Conservation (phyloP, 2,113 vertebrate species). For the Etheostoma cragini region DNA sequence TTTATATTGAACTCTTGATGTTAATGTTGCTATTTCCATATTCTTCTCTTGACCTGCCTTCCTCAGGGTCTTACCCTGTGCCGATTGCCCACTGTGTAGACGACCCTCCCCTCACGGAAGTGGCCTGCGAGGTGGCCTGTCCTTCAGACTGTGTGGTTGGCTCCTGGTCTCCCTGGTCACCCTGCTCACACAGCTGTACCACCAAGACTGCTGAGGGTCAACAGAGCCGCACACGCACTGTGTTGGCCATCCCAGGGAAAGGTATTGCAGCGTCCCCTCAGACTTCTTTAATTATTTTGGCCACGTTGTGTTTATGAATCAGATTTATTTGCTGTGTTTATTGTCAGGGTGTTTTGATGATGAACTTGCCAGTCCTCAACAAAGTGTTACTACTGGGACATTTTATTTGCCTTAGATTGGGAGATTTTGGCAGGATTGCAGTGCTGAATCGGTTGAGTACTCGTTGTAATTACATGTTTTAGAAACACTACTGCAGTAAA, state of each 20-base stretch:
- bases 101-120: conserved; percentile 72
- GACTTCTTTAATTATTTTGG: neutral
- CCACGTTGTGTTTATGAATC: neutral
- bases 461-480: neutral
- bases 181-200: conserved; percentile 93
- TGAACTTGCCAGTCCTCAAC: neutral
- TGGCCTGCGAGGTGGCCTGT: conserved; percentile 89
- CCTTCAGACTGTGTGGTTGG: conserved; percentile 90
- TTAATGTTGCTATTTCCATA: neutral
- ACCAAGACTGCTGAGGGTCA: conserved; percentile 89
- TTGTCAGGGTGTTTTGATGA: neutral
- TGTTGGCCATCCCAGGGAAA: conserved; percentile 91
- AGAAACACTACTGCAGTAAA: neutral
- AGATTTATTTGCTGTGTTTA: neutral
- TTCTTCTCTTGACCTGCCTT: neutral
- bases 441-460: neutral
- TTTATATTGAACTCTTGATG: neutral
- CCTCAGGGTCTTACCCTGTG: conserved; percentile 82
- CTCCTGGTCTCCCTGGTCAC: conserved; percentile 92
- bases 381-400: neutral
- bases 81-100: conserved; percentile 83
- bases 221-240: conserved; percentile 89
- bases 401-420: neutral
- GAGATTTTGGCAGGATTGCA: neutral
- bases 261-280: conserved; percentile 77